Conservation (phyloP, 2,888 invertebrate species). For the Pogonocherus hispidulus region DNA sequence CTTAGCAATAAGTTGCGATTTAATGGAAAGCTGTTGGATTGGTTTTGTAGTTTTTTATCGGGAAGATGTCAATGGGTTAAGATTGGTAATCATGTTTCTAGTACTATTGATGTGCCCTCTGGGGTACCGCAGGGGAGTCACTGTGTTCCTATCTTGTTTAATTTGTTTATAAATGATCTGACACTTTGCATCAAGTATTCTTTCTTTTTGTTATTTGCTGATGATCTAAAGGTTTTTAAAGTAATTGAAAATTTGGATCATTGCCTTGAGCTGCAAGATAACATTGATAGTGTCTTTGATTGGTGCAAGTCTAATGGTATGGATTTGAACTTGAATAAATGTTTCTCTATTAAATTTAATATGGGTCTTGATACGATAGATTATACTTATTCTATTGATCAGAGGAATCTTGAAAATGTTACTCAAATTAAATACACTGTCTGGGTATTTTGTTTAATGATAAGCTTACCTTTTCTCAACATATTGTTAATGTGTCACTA, state of each 20-base stretch:
- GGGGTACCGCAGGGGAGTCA: neutral
- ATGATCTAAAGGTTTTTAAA: neutral
- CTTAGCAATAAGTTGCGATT: too few species aligned
- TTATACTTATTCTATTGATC: neutral
- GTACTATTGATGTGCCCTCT: neutral
- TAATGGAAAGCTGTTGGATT: neutral
- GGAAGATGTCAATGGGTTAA: neutral
- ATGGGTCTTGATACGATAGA: neutral
- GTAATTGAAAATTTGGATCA: neutral
- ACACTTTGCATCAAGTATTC: neutral
- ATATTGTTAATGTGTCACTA: too few species aligned
- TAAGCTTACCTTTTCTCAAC: neutral
- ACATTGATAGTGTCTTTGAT: neutral
- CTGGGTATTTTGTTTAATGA: constrained; percentile 1
- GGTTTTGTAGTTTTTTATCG: neutral
- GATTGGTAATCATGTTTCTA: neutral
- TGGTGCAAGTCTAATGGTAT: neutral
- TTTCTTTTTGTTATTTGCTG: neutral
- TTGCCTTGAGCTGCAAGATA: neutral
- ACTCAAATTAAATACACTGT: constrained; percentile 6
- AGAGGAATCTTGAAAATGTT: neutral
- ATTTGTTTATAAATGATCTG: neutral
- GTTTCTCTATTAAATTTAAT: constrained; percentile 7
- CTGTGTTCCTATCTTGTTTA: neutral
- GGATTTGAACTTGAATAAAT: constrained; percentile 7